Evolutionary conservation across 2,797 vertebrate genomes (phyloP).

Genomic region (Mionectes olivaceus): DNA sequence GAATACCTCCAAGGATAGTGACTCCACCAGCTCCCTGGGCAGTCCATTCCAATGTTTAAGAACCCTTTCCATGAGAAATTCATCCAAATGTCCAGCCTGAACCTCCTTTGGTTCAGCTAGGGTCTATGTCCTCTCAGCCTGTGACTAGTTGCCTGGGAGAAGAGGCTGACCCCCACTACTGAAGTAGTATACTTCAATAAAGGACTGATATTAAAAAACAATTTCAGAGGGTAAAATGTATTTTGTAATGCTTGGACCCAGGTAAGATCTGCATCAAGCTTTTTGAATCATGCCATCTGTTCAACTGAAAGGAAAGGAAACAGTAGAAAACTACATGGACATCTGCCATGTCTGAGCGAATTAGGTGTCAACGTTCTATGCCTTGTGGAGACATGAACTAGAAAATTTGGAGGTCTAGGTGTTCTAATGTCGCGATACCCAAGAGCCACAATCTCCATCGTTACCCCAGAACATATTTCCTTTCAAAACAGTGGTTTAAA

Average conservation of each 20-base stretch:
- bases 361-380: not conserved
- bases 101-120: not conserved
- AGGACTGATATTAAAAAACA: not conserved
- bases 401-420: not conserved
- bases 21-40: not conserved
- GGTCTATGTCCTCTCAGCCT: not conserved
- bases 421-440: not conserved
- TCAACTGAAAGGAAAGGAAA: not conserved
- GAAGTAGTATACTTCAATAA: not conserved
- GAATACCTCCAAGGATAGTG: not conserved
- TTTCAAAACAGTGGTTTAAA: not conserved
- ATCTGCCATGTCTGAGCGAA: not conserved
- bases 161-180: not conserved
- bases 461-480: not conserved
- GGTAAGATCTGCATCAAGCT: not conserved
- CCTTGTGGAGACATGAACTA: not conserved
- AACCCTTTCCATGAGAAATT: not conserved
- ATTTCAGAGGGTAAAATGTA: not conserved
- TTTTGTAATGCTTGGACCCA: not conserved
- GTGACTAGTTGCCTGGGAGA: not conserved
- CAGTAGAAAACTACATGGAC: not conserved
- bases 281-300: not conserved
- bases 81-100: not conserved
- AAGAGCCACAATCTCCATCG: not conserved
- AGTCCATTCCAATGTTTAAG: not conserved